These are phyloP conservation scores for Fregata magnificens DNA, from an alignment of 2,113 vertebrate genomes.

Conservation along the genomic window DNA sequence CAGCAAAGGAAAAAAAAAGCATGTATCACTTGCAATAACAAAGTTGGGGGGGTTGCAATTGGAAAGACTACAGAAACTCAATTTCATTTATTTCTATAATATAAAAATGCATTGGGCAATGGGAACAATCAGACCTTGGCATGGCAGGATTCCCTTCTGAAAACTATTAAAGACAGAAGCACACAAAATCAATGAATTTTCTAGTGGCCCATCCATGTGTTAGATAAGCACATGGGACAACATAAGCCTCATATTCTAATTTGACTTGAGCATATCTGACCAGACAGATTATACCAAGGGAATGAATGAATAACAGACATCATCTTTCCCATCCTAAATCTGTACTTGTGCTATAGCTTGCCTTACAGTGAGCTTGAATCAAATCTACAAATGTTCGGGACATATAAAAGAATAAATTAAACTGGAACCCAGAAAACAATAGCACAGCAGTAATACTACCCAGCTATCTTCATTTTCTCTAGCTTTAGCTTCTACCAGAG, in stretches of 20 bases:
- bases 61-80: background rate
- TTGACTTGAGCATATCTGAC: background rate
- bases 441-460: background rate
- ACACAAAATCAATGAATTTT: background rate
- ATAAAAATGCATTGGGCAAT: background rate
- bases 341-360: background rate
- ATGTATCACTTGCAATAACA: background rate
- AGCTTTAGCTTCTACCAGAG: background rate
- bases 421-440: background rate
- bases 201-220: background rate
- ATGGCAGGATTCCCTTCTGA: accelerated
- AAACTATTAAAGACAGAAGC: background rate
- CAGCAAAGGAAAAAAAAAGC: background rate
- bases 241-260: background rate
- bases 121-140: background rate
- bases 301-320: background rate
- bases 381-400: background rate
- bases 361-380: background rate
- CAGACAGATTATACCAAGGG: background rate
- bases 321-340: background rate
- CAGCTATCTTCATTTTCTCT: background rate
- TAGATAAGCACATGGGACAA: background rate
- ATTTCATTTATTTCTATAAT: background rate
- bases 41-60: background rate
- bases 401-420: background rate